Percentiles rank a stretch among this genome's conserved stretches.
Conservation (phyloP, 64 coral and sea anemone genomes). For the Montipora cactus region DNA sequence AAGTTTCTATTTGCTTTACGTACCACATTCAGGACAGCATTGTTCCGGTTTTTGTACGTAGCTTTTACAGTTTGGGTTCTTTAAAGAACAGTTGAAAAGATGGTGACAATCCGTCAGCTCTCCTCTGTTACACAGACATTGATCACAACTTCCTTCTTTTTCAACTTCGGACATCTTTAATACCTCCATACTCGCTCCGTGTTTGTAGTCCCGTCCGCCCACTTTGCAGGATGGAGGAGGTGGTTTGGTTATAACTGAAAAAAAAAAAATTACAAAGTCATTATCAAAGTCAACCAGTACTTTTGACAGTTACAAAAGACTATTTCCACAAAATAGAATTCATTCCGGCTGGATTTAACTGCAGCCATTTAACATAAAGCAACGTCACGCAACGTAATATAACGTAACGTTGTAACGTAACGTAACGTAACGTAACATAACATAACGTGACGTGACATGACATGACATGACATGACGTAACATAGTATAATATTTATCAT, state of each 20-base stretch:
- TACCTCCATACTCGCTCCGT: constrained; percentile 20
- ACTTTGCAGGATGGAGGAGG: constrained; percentile 8
- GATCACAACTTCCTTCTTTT: constrained; percentile 6
- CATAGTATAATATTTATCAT: too few species aligned
- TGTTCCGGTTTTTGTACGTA: neutral
- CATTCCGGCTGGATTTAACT: too few species aligned
- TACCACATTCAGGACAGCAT: constrained; percentile 47
- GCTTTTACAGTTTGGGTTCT: neutral
- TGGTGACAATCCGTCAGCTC: constrained; percentile 15
- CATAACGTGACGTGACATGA: too few species aligned
- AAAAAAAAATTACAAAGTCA: neutral
- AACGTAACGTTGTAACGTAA: too few species aligned
- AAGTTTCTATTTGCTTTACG: neutral
- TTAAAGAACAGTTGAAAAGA: neutral
- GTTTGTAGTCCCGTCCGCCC: neutral
- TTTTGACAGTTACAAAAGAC: too few species aligned
- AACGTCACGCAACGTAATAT: too few species aligned
- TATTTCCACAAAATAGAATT: too few species aligned
- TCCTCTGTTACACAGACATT: neutral
- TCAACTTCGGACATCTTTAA: neutral
- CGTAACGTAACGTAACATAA: too few species aligned
- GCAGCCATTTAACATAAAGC: too few species aligned
- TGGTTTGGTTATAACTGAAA: constrained; percentile 20
- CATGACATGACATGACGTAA: too few species aligned
- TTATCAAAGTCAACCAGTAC: too few species aligned